Evolutionary conservation across 2,797 vertebrate species (phyloP), one percentile per base, ranked within the genome.

Genomic region (Enteromius radiatus): DNA sequence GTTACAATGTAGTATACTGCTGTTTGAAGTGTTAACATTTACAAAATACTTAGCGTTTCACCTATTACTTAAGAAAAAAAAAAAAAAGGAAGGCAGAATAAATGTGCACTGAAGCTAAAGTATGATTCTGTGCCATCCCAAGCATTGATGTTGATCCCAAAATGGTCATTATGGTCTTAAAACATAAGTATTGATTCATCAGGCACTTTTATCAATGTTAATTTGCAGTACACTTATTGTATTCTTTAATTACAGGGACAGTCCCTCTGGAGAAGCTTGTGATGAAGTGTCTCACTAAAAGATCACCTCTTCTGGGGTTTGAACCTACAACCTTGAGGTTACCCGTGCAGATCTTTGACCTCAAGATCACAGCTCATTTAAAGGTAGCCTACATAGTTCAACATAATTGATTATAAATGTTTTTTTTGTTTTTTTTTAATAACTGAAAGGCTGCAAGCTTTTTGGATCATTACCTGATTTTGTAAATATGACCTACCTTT

Each of bases 401-500:
- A 63, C 59, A 28, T 28, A 23, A 56, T 23, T 26, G 17, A 56
- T 56, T 31, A n/a, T 19, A 36, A 26, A 56, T 28, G 14, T 14
- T n/a, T 12, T 11, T 38, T 11, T 41, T 41, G 5, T 10, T 17
- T 17, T 28, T 15, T 0, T 3, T 15, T 65, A 3, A 26, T 70
- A 47, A 8, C 10, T 78, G 2, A 49, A 78, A 23, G 23, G 17
- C 61, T 26, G 31, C 15, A 68, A 26, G 52, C 6, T 21, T 43
- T 75, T 73, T 79, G 45, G 38, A 84, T 79, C 7, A 19, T 79
- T 67, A 28, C 33, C 2, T 26, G 70, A 80, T 59, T 33, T 23
- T 1, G 10, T 15, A 49, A 21, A 15, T 8, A 43, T 75, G 45
- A 70, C 86, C 86, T 78, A 94, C 93, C 92, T 92, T 94, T 94